phyloP scores from a whole-genome alignment of 92 coral and sea anemone genomes.

The Meandrina meandrites region DNA sequence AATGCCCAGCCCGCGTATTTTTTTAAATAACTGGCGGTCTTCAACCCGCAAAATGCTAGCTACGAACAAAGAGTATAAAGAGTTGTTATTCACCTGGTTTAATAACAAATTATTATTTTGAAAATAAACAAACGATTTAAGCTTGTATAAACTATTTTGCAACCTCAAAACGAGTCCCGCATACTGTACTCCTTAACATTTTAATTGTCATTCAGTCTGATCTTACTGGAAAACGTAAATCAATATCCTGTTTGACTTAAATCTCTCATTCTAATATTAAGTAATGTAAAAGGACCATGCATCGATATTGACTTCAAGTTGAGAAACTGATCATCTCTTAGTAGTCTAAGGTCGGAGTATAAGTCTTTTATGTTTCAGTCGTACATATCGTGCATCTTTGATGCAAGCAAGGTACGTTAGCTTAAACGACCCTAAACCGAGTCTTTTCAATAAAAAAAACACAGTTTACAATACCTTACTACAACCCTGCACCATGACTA shows the following conservation, averaged over 20 bases:
- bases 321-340: neutral
- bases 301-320: neutral
- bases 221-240: neutral
- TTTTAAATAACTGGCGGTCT: neutral
- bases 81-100: neutral
- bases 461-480: neutral
- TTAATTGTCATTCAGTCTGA: no score
- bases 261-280: neutral
- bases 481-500: neutral
- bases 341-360: neutral
- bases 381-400: neutral
- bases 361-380: neutral
- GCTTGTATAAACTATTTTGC: neutral
- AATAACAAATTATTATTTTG: neutral
- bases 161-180: neutral
- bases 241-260: neutral
- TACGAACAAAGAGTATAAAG: neutral
- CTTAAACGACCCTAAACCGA: neutral
- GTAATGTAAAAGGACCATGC: neutral
- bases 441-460: neutral
- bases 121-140: constrained; percentile 3
- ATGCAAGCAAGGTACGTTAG: neutral
- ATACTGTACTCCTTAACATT: neutral
- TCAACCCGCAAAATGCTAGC: neutral
- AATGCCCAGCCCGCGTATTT: neutral